Evolutionary conservation across 2,888 invertebrate species (phyloP).

Genomic region (Acleris literana): DNA sequence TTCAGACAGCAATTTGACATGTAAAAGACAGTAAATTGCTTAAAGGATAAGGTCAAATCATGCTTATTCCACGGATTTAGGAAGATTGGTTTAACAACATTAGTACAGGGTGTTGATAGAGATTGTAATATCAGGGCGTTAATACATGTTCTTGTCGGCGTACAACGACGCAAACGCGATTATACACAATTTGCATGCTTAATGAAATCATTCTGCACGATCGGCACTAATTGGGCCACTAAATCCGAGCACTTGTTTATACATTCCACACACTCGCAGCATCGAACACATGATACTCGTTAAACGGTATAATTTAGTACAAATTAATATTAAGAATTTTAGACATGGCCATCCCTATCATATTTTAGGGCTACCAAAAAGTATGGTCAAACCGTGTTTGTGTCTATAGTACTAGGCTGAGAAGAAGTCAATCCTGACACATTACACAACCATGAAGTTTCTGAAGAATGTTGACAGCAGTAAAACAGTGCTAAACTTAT

Average conservation of each 20-base stretch:
- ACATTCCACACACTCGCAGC: constrained; percentile 42
- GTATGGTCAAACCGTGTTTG: too few species aligned
- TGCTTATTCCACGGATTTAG: not conserved
- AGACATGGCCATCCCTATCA: not conserved
- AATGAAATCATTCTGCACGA: constrained; percentile 74
- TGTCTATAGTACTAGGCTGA: too few species aligned
- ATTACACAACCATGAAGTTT: too few species aligned
- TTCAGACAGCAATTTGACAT: constrained; percentile 16
- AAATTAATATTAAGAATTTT: not conserved
- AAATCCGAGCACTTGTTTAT: constrained; percentile 66
- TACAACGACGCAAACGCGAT: constrained; percentile 32
- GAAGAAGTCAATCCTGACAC: too few species aligned
- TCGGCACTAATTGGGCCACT: constrained; percentile 67
- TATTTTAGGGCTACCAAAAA: not conserved
- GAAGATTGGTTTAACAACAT: not conserved
- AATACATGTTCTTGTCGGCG: constrained; percentile 16
- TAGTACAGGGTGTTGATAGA: constrained; percentile 5
- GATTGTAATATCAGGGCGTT: constrained; percentile 9
- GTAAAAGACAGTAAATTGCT: constrained; percentile 6
- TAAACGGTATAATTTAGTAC: constrained; percentile 1
- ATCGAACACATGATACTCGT: not conserved
- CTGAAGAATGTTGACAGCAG: too few species aligned
- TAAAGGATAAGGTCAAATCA: not conserved
- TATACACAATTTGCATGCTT: constrained; percentile 69
- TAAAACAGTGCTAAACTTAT: too few species aligned